These are phyloP conservation scores for Sisor rabdophorus DNA, from an alignment of 2,113 vertebrate species.

Conservation along the genomic window DNA sequence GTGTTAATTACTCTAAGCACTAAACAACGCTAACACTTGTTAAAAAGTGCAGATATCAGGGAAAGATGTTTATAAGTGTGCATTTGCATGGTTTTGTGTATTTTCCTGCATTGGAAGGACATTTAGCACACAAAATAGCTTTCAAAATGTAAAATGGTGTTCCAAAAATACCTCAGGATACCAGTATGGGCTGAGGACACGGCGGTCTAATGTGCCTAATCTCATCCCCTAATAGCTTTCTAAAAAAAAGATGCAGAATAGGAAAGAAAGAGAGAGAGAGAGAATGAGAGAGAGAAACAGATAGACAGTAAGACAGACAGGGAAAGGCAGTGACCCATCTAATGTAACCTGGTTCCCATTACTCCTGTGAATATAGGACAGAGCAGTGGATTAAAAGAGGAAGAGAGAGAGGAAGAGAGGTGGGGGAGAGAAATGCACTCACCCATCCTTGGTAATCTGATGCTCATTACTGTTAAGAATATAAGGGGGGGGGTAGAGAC, in stretches of 20 bases:
- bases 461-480: no score
- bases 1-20: slow-evolving; percentile 66
- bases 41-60: slow-evolving; percentile 32
- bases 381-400: slow-evolving; percentile 1
- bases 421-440: background rate
- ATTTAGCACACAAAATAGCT: slow-evolving; percentile 3
- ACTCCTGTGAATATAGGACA: slow-evolving; percentile 32
- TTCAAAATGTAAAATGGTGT: slow-evolving; percentile 37
- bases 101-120: slow-evolving; percentile 15
- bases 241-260: slow-evolving; percentile 37
- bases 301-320: slow-evolving; percentile 35
- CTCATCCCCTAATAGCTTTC: slow-evolving; percentile 44
- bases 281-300: slow-evolving; percentile 34
- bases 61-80: slow-evolving; percentile 10
- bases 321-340: slow-evolving; percentile 27
- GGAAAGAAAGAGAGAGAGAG: slow-evolving; percentile 34
- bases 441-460: no score
- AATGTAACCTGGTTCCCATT: slow-evolving; percentile 40
- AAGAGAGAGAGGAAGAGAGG: slow-evolving; percentile 17
- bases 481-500: no score
- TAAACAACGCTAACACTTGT: slow-evolving; percentile 64
- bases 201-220: slow-evolving; percentile 49
- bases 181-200: slow-evolving; percentile 41
- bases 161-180: slow-evolving; percentile 51
- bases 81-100: background rate